Base-by-base conservation (phyloP, 1,140 invertebrate species). In the Forficula auricularia region DNA sequence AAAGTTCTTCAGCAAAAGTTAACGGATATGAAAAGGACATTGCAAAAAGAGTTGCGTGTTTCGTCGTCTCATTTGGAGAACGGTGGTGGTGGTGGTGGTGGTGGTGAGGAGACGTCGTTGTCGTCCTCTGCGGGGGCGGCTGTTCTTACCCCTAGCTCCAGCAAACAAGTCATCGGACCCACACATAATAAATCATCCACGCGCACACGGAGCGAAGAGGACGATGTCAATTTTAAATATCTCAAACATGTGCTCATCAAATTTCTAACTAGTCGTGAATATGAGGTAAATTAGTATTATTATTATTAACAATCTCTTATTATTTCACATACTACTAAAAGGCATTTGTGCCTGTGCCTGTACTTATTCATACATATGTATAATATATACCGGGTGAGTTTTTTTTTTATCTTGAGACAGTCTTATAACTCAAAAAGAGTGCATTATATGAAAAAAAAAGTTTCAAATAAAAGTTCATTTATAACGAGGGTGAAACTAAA, bases 191-290 rank as follows among this genome's bases (percentile, higher is more conserved):
- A 65, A 59, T 50, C 62, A 63, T 42, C 59, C 42, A 14, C 6
- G 14, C n/a, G 33, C 42, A 14, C 6, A 30, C n/a, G 33, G 39
- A 34, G 45, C 9, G 44, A 48, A 62, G 75, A 79, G 35, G 71
- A 78, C 3, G 80, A 85, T 51, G 76, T 88, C 32, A 88, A 85
- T 61, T 75, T 81, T 53, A 77, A 82, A 56, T 91, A 92, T 62
- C 66, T 92, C 40, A 91, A 90, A 57, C 86, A 92, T 61, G 87
- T 92, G 44, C 74, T 94, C 40, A 76, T 94, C 4, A 89, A 90
- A 57, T 91, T 92, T 61, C 66, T 92, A 50, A 86, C 87, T 0
- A 86, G 85, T 54, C 67, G 82, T 50, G 87, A 79, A 57, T 68
- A 73, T 48, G 77, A 92, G 70, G 77, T 79, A 52, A 57, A 54